Percentiles rank a stretch among this genome's conserved stretches.
These are phyloP conservation scores for Pararge aegeria DNA, from an alignment of 1,140 invertebrate genomes.

Conservation along the genomic window DNA sequence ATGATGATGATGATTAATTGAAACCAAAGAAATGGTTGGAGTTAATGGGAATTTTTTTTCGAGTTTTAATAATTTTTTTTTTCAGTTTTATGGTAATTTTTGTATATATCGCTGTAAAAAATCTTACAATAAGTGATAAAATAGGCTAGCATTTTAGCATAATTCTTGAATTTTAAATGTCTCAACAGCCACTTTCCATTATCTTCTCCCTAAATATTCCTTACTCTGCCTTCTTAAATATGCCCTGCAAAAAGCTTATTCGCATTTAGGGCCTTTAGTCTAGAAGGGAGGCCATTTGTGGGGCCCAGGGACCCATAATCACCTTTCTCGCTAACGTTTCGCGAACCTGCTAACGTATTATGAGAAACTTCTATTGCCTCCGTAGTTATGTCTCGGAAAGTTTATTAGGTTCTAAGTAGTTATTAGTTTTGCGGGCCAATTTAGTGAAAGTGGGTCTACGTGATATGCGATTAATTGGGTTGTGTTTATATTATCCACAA, in stretches of 20 bases:
- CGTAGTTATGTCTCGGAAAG: not conserved
- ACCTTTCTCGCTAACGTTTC: conserved; percentile 1
- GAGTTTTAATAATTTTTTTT: no score
- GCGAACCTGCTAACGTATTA: not conserved
- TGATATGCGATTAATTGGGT: no score
- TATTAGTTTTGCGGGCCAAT: not conserved
- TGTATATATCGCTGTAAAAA: no score
- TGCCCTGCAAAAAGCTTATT: conserved; percentile 4
- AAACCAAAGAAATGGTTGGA: no score
- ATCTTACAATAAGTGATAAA: no score
- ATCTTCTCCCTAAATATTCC: not conserved
- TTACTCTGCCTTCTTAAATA: not conserved
- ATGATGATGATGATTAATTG: no score
- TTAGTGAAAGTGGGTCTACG: not conserved
- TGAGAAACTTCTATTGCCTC: not conserved
- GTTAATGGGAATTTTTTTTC: no score
- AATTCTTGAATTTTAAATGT: not conserved
- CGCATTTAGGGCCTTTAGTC: not conserved
- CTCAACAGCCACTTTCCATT: not conserved
- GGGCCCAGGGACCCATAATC: not conserved
- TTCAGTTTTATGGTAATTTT: no score
- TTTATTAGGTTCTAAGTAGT: not conserved
- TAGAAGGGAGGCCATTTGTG: conserved; percentile 1
- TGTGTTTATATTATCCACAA: no score
- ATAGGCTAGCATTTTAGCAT: no score